A percentile compares a stretch with the other conserved stretches of the same genome.
Evolutionary conservation across 2,888 invertebrate genomes (phyloP).

Genomic region (Darwinula stevensoni): DNA sequence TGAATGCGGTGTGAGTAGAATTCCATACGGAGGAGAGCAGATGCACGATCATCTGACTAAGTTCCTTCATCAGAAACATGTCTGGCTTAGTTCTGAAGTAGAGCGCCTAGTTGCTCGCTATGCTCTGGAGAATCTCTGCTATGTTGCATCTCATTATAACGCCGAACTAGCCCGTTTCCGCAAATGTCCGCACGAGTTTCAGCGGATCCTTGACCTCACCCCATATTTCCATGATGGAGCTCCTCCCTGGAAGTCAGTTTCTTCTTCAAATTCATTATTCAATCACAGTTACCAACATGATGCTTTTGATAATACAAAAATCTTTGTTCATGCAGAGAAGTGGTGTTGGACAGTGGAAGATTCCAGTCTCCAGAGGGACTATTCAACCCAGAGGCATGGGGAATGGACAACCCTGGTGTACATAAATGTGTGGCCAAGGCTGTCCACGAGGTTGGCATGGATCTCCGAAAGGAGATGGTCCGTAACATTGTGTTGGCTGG

Average conservation of each 20-base stretch:
- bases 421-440: constrained; percentile 24
- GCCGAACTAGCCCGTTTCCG: constrained; percentile 16
- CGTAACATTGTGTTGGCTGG: constrained; percentile 25
- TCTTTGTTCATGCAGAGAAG: constrained; percentile 9
- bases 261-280: too few species aligned
- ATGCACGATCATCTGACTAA: constrained; percentile 19
- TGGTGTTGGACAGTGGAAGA: constrained; percentile 15
- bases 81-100: constrained; percentile 14
- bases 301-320: background rate
- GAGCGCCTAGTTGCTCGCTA: constrained; percentile 21
- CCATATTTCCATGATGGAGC: too few species aligned
- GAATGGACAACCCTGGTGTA: constrained; percentile 23
- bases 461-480: constrained; percentile 23
- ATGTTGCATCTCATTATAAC: constrained; percentile 15
- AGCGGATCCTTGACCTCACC: constrained; percentile 11
- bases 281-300: background rate
- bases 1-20: constrained; percentile 21
- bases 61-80: constrained; percentile 16
- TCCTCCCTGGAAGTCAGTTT: too few species aligned
- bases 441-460: constrained; percentile 22
- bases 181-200: constrained; percentile 14
- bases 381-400: constrained; percentile 24
- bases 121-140: constrained; percentile 18
- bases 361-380: constrained; percentile 20
- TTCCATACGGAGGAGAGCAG: constrained; percentile 22